Evolutionary conservation across 2,113 vertebrate genomes (phyloP), one percentile per base, ranked within the genome.

Genomic region (Cephalopterus ornatus): DNA sequence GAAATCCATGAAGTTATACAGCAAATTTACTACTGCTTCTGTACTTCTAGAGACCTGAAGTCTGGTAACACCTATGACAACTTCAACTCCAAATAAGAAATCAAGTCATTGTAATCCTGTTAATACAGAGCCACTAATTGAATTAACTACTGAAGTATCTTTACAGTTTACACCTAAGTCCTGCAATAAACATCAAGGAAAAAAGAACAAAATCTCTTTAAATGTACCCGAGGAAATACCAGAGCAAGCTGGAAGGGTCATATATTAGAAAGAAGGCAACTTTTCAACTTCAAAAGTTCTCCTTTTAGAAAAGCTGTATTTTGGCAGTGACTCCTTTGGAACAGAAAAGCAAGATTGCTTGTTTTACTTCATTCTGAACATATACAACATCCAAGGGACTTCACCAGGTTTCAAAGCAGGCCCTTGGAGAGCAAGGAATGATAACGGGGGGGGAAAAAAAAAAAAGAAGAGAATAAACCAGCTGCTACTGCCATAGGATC

Each of bases 131-230:
- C 27, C 41, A 85, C 53, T 93, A 96, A 91, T 47, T 56, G 61
- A 92, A 94, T 86, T 75, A 95, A 67, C 73, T 93, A 89, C 46
- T n/a, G 72, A 95, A 92, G 42, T 71, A 89, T 93, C 94, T 92
- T 96, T 91, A 86, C 37, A 87, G 44, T 52, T 83, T 49, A 79
- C 11, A 39, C 63, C 10, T 39, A 77, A 95, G 70, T 81, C 62
- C 68, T 95, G 41, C 83, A 97, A 96, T 56, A 96, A 93, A 92
- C 18, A 85, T 46, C 72, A 87, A 88, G 58, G n/a, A 66, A 95
- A 94, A 92, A 33, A 94, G 16, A 72, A 47, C 14, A 85, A 89
- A 96, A 91, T 19, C 21, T 72, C 75, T 94, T 94, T 39, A 87
- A 86, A 95, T 94, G 95, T 92, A 92, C 55, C 73, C 68, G 35